Base-by-base conservation (phyloP, 2,888 invertebrate genomes). In the Camponotus fellah region DNA sequence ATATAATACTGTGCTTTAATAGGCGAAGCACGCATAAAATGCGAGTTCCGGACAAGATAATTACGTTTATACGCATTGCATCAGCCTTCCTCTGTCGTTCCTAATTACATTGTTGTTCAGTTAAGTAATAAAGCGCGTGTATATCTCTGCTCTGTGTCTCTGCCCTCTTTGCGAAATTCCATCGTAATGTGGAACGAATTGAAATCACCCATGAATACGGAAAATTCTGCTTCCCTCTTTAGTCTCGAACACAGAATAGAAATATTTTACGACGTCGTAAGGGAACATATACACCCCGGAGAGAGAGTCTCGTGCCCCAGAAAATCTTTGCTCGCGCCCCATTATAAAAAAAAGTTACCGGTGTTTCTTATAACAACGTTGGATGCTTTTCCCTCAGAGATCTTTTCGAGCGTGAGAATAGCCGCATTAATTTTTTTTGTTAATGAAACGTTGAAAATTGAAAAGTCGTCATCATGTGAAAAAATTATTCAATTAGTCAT, bases 241-340 rank as follows among this genome's bases (percentile, higher is more conserved):
- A 46, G 32, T 8, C 34, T 34, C 34, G 14, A 43, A 66, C 6
- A 37, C 43, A 32, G 71, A 80, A 9, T 60, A 37, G 37, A 8
- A 40, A 76, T 62, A 66, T 66, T 76, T 76, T 76, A 37, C 40
- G 76, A 66, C 26, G n/a, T 66, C 53, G n/a, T 75, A 75, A 21
- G n/a, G n/a, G 43, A 65, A n/a, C 10, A 40, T 17, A 5, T 43
- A 58, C 21, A n/a, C 12, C 5, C 56, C 26, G n/a, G n/a, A 58
- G 12, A 10, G 37, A 46, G 40, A 76, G 43, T 69, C n/a, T 26
- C 43, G 34, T n/a, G 40, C n/a, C 56, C 56, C 32, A 77, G 32
- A 68, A 77, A 77, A 69, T 69, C 32, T 14, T 58, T 21, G 43
- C 10, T 75, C 43, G 34, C 14, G 43, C 32, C 14, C 26, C 17